A percentile compares a stretch with the other conserved stretches of the same genome.
Evolutionary conservation across 2,888 invertebrate species (phyloP).

Genomic region (Nemotelus pantherinus): DNA sequence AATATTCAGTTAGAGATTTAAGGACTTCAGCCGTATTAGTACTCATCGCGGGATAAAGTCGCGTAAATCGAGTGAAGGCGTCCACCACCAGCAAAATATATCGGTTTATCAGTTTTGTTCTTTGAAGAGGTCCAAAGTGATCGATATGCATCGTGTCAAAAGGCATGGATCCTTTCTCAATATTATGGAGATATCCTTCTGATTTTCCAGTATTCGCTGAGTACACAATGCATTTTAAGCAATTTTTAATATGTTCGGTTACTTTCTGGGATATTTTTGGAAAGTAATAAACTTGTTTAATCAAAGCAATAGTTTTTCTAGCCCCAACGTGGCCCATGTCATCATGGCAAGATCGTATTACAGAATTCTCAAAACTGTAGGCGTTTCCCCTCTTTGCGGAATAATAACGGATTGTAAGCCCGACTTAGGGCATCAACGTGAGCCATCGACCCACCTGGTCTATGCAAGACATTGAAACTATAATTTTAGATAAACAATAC

Average conservation of each 20-base stretch:
- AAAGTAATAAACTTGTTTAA: conserved; percentile 59
- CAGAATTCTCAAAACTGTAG: conserved; percentile 45
- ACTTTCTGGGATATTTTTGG: conserved; percentile 57
- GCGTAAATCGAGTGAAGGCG: neutral
- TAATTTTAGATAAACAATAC: neutral
- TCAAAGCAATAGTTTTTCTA: conserved; percentile 39
- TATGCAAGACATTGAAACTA: neutral
- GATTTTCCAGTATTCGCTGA: conserved; percentile 29
- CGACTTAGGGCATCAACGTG: conserved; percentile 18
- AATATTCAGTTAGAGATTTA: neutral
- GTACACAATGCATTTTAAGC: conserved; percentile 51
- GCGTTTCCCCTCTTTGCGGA: conserved; percentile 10
- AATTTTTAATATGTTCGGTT: conserved; percentile 59
- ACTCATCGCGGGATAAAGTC: neutral
- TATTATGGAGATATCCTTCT: conserved; percentile 54
- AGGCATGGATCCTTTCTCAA: conserved; percentile 53
- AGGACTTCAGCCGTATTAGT: neutral
- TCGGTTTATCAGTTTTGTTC: neutral
- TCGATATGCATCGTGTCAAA: conserved; percentile 45
- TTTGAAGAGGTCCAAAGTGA: neutral
- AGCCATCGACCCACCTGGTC: neutral
- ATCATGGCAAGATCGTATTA: conserved; percentile 47
- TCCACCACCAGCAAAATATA: neutral
- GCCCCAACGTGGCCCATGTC: conserved; percentile 48
- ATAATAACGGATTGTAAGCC: conserved; percentile 13